Evolutionary conservation across 1,140 invertebrate species (phyloP).

Genomic region (Caenorhabditis briggsae): DNA sequence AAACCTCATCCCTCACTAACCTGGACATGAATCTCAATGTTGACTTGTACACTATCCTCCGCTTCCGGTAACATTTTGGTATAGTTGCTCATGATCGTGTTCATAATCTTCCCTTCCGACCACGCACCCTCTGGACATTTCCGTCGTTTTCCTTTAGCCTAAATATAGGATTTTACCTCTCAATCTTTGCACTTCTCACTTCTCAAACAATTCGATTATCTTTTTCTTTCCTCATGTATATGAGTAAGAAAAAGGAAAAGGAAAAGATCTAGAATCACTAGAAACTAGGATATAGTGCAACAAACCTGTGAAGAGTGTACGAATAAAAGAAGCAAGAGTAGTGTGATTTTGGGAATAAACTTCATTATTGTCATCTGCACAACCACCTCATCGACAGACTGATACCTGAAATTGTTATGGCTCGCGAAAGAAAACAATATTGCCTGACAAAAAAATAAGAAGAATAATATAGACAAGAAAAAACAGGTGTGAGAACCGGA

Average conservation of each 20-base stretch:
- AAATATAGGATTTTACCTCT: slow-evolving; percentile 30
- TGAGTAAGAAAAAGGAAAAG: neutral
- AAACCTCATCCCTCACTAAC: slow-evolving; percentile 40
- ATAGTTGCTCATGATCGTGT: slow-evolving; percentile 73
- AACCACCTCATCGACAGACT: neutral
- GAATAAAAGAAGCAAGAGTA: slow-evolving; percentile 46
- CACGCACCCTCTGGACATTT: slow-evolving; percentile 74
- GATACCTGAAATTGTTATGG: neutral
- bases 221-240: neutral
- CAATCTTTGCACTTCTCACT: slow-evolving; percentile 44
- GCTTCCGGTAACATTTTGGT: slow-evolving; percentile 76
- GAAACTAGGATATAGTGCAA: neutral
- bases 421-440: neutral
- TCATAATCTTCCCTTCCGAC: slow-evolving; percentile 73
- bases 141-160: slow-evolving; percentile 61
- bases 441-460: too few relatives aligned
- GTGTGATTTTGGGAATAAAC: slow-evolving; percentile 37
- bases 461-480: too few relatives aligned
- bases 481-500: slow-evolving; percentile 1
- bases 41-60: slow-evolving; percentile 73
- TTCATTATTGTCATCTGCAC: neutral
- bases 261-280: slow-evolving; percentile 21
- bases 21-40: slow-evolving; percentile 76
- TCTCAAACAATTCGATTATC: slow-evolving; percentile 29
- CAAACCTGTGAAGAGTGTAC: slow-evolving; percentile 49